Conservation (phyloP, 2,888 invertebrate species). For the Cryptus viduatorius region DNA sequence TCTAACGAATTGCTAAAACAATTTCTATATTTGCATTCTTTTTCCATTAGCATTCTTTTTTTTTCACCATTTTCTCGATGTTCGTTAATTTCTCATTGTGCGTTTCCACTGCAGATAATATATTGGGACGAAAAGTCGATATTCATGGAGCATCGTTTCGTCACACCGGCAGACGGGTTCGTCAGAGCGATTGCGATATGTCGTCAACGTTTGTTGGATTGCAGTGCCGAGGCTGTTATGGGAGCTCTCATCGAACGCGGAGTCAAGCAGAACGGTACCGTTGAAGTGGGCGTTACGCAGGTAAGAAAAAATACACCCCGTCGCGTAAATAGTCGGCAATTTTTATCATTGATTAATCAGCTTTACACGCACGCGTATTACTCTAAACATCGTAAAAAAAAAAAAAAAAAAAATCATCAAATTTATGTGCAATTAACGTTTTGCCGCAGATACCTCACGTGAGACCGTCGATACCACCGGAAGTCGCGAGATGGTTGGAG, state of each 20-base stretch:
- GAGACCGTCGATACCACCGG: slow-evolving; percentile 88
- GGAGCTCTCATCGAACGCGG: slow-evolving; percentile 83
- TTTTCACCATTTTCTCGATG: slow-evolving; percentile 45
- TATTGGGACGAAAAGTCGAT: slow-evolving; percentile 94
- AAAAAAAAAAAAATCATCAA: too few species aligned
- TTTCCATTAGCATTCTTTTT: slow-evolving; percentile 62
- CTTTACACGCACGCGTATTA: background rate
- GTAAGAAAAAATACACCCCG: slow-evolving; percentile 72
- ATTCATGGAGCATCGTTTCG: slow-evolving; percentile 93
- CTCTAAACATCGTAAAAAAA: background rate
- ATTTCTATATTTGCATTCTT: slow-evolving; percentile 64
- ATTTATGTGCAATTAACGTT: background rate
- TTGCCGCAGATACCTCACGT: slow-evolving; percentile 76
- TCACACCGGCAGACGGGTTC: slow-evolving; percentile 90
- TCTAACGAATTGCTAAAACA: slow-evolving; percentile 28
- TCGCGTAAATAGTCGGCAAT: slow-evolving; percentile 15
- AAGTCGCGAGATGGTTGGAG: slow-evolving; percentile 90
- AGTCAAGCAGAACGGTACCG: slow-evolving; percentile 80
- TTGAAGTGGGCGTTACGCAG: slow-evolving; percentile 82
- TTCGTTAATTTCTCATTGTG: background rate
- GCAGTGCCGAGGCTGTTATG: slow-evolving; percentile 85
- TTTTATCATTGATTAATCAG: background rate
- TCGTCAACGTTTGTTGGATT: slow-evolving; percentile 84
- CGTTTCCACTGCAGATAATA: slow-evolving; percentile 87
- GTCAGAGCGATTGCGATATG: slow-evolving; percentile 86